A percentile compares a stretch with the other conserved stretches of the same genome.
phyloP scores from a whole-genome alignment of 2,113 vertebrate species.

The Camelus bactrianus region DNA sequence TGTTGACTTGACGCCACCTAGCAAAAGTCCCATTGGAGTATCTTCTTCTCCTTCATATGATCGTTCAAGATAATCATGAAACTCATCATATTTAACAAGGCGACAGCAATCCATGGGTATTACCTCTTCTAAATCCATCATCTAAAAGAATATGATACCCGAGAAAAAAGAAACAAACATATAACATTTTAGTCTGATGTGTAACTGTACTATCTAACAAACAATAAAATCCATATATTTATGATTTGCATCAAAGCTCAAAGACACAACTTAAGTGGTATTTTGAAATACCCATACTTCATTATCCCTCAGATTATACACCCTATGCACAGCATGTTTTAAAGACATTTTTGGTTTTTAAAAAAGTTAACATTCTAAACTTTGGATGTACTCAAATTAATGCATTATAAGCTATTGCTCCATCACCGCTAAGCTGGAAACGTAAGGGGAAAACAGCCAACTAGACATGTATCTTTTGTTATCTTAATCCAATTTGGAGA shows the following conservation, averaged over 20 bases:
- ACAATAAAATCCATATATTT: slow-evolving; percentile 22
- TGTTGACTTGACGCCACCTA: slow-evolving; percentile 98
- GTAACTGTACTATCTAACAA: background rate
- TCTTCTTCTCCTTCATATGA: slow-evolving; percentile 98
- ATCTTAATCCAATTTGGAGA: background rate
- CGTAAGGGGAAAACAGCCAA: background rate
- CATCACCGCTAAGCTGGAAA: slow-evolving; percentile 24
- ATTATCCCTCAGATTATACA: slow-evolving; percentile 51
- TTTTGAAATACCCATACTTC: slow-evolving; percentile 54
- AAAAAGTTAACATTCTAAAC: slow-evolving; percentile 47
- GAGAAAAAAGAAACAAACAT: background rate
- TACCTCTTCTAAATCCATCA: slow-evolving; percentile 95
- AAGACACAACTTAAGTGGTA: background rate
- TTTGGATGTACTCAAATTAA: background rate
- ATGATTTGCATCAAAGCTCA: slow-evolving; percentile 6
- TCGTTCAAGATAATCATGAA: slow-evolving; percentile 98
- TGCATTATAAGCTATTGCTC: background rate
- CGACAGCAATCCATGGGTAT: slow-evolving; percentile 96
- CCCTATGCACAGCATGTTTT: background rate
- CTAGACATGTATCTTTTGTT: background rate
- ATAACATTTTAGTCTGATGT: background rate
- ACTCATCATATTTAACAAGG: slow-evolving; percentile 98
- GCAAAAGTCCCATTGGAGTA: slow-evolving; percentile 96
- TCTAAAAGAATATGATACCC: slow-evolving; percentile 84
- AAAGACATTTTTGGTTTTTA: background rate